phyloP scores from a whole-genome alignment of 2,797 vertebrate species.

The Selene dorsalis region DNA sequence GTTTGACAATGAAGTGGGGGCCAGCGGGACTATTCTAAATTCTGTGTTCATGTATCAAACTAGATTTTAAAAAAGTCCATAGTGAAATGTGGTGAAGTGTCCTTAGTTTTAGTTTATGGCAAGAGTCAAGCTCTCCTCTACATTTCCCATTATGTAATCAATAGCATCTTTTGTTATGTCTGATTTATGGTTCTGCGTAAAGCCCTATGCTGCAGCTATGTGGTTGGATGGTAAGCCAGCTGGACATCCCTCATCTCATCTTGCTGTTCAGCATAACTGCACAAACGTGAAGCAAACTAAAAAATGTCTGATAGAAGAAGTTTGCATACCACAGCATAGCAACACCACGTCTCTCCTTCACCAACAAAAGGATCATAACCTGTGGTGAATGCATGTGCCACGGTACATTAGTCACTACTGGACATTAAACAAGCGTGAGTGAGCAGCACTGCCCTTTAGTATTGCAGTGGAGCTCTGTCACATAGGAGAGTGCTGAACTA shows the following conservation, averaged over 20 bases:
- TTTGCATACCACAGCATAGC: background rate
- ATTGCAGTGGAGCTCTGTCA: background rate
- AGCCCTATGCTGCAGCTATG: background rate
- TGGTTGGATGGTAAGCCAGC: background rate
- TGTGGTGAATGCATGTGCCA: too few species aligned
- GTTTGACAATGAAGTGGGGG: conserved; percentile 17
- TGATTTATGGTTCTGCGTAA: background rate
- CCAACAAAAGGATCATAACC: too few species aligned
- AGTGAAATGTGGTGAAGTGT: background rate
- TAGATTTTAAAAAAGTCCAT: background rate
- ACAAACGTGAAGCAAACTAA: background rate
- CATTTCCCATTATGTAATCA: background rate
- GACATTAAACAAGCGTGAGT: too few species aligned
- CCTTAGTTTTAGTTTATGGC: background rate
- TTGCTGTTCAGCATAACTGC: background rate
- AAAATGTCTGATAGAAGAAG: background rate
- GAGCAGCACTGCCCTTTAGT: too few species aligned
- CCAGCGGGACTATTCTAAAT: conserved; percentile 3
- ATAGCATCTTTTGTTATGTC: background rate
- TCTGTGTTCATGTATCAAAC: background rate
- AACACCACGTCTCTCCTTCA: too few species aligned
- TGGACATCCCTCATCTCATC: background rate
- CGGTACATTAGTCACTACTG: too few species aligned
- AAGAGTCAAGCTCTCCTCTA: background rate
- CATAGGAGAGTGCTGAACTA: background rate